These are phyloP conservation scores for Epirrhoe tristata DNA, from an alignment of 2,888 invertebrate genomes.

Conservation along the genomic window DNA sequence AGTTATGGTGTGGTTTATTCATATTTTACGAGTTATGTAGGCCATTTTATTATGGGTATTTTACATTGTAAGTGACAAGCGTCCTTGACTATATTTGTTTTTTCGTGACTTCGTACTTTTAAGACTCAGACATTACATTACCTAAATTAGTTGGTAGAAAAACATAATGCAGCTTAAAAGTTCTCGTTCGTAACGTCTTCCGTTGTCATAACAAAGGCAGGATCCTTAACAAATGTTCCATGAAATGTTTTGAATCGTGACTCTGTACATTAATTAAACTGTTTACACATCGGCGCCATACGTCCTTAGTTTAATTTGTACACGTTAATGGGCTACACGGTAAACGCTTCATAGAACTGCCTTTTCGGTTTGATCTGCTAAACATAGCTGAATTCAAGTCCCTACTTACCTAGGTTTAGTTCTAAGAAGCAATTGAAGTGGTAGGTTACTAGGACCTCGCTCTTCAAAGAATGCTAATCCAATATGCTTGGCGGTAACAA, in stretches of 20 bases:
- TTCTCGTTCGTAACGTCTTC: not conserved
- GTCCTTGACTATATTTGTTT: not conserved
- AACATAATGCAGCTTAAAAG: not conserved
- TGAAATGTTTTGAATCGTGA: slow-evolving; percentile 72
- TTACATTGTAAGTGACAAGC: slow-evolving; percentile 1
- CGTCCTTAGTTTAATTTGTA: slow-evolving; percentile 69
- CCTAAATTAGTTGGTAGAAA: not conserved
- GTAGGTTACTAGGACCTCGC: slow-evolving; percentile 5
- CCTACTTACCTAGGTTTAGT: slow-evolving; percentile 10
- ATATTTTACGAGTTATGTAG: slow-evolving; percentile 30
- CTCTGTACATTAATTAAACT: slow-evolving; percentile 75
- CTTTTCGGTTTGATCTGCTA: slow-evolving; percentile 34
- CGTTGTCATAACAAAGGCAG: slow-evolving; percentile 33
- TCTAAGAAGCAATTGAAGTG: slow-evolving; percentile 13
- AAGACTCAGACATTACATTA: too few relatives aligned
- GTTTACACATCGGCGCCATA: slow-evolving; percentile 77
- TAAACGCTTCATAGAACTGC: slow-evolving; percentile 61
- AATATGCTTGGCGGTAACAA: not conserved
- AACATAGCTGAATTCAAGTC: slow-evolving; percentile 16
- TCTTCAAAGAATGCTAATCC: slow-evolving; percentile 2
- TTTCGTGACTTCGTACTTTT: slow-evolving; percentile 3
- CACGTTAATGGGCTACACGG: slow-evolving; percentile 63
- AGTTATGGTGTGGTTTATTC: slow-evolving; percentile 52
- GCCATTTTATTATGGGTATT: slow-evolving; percentile 12
- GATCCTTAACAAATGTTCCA: slow-evolving; percentile 48